These are phyloP conservation scores for Drosophila putrida DNA, from an alignment of 2,888 invertebrate species.

Conservation along the genomic window DNA sequence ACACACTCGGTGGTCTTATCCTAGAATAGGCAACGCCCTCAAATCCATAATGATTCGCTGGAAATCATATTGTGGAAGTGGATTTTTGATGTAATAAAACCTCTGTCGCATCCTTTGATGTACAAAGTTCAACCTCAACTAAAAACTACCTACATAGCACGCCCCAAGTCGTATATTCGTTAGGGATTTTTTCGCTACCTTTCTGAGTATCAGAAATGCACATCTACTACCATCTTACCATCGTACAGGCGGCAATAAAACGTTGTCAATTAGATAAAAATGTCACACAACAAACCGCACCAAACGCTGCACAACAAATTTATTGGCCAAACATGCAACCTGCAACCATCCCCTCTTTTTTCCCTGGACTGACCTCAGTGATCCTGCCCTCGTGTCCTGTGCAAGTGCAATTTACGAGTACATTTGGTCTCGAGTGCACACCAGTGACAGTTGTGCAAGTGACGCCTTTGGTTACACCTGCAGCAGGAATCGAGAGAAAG, in stretches of 20 bases:
- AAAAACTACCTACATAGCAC: conserved; percentile 58
- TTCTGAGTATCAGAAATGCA: conserved; percentile 42
- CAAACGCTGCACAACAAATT: conserved; percentile 64
- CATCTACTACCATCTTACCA: conserved; percentile 36
- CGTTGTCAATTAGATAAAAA: conserved; percentile 84
- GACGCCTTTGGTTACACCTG: conserved; percentile 79
- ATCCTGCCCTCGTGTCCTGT: conserved; percentile 41
- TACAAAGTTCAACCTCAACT: conserved; percentile 32
- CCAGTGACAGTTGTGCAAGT: conserved; percentile 72
- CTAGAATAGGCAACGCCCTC: conserved; percentile 34
- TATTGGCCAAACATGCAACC: conserved; percentile 67
- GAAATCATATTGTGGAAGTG: conserved; percentile 52
- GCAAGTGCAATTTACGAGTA: conserved; percentile 77
- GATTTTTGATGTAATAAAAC: conserved; percentile 14
- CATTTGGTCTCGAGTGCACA: conserved; percentile 38
- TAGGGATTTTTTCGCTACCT: conserved; percentile 34
- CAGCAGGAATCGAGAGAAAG: conserved; percentile 33
- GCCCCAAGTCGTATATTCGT: conserved; percentile 62
- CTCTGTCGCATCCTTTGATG: conserved; percentile 60
- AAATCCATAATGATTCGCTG: conserved; percentile 65
- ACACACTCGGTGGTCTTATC: conserved; percentile 56
- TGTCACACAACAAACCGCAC: conserved; percentile 84
- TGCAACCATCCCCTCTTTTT: conserved; percentile 38
- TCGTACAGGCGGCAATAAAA: conserved; percentile 62
- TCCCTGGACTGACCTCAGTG: conserved; percentile 6